A percentile compares a stretch with the other conserved stretches of the same genome.
These are phyloP conservation scores for honey bee (Apis mellifera) DNA, from an alignment of 1,140 invertebrate species.

Conservation along the genomic window Amel_HAv3.1 CM009938.2:2561001-2561500, in stretches of 20 bases:
- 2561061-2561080: no score
- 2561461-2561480: neutral
- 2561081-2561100: no score
- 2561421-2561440: neutral
- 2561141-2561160: no score
- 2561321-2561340: conserved; percentile 15
- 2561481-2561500: conserved; percentile 41
- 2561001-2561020: neutral
- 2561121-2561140: no score
- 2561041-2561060: neutral
- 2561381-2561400: neutral
- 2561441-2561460: neutral
- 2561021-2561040: neutral
- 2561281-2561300: neutral
- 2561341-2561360: neutral
- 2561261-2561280: no score
- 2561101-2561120: no score
- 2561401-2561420: neutral
- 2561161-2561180: no score
- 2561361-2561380: neutral
- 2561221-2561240: no score
- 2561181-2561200: no score
- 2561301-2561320: neutral
- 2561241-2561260: no score
- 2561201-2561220: no score